Base-by-base conservation (phyloP, 1,140 invertebrate genomes). In the Drosophila kanapiae region DNA sequence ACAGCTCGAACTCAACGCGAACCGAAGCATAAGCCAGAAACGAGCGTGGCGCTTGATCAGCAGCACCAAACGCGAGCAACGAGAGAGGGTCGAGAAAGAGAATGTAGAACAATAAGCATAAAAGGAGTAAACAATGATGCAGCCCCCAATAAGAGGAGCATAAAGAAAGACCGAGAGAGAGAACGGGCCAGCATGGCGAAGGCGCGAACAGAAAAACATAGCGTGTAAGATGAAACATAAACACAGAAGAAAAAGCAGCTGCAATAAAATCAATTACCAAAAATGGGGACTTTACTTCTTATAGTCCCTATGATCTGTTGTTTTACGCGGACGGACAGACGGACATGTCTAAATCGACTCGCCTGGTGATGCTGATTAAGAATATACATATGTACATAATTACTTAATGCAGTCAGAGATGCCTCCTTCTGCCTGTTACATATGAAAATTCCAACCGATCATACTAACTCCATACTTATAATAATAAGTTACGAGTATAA, bases 111-210 rank as follows among this genome's bases (percentile, higher is more conserved):
- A 56, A 56, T 56, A 56, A 29, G 27, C 54, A 40, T 27, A 64
- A 74, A 76, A 35, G 16, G 49, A 65, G 57, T 62, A 60, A 64
- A 76, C 45, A 67, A 37, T 56, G 31, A 53, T 45, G 53, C 48
- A 67, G 62, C 56, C 65, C 13, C 33, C 1, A 35, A 43, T 60
- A 57, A 37, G 64, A 37, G 42, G 47, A 43, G 31, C 27, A 29
- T 23, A 18, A 56, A 57, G 33, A 42, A 31, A 37, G 7, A 37
- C 9, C 16, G 11, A 37, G 11, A 13, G 35, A 14, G 9, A 27
- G 48, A 38, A 23, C 35, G 31, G 14, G 29, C 40, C 3, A 31
- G 10, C 5, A 16, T n/a, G 23, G 45, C 42, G 53, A 38, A 48
- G 49, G 75, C 33, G 35, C 29, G 61, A 53, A n/a, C 6, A n/a